These are phyloP conservation scores for Corydoras sp. DNA, from an alignment of 2,113 vertebrate species.

Conservation along the genomic window DNA sequence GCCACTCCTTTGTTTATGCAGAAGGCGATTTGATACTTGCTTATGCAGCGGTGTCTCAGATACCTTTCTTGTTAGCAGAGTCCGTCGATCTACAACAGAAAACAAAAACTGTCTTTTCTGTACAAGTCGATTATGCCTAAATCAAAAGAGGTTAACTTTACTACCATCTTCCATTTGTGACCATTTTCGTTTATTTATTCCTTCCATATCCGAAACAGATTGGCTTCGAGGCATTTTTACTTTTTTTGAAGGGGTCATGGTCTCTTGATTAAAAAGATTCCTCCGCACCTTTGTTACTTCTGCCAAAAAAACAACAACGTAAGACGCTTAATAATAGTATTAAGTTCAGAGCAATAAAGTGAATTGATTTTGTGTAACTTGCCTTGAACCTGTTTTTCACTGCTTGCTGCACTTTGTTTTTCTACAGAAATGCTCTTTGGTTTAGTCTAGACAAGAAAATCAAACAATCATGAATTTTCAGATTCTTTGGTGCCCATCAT, in stretches of 20 bases:
- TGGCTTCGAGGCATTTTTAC: slow-evolving; percentile 78
- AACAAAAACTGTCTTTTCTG: background rate
- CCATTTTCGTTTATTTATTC: slow-evolving; percentile 64
- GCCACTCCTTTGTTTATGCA: slow-evolving; percentile 81
- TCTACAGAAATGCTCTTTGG: slow-evolving; percentile 48
- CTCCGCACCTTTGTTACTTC: slow-evolving; percentile 93
- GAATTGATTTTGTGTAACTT: slow-evolving; percentile 23
- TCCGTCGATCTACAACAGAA: slow-evolving; percentile 66
- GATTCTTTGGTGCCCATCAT: background rate
- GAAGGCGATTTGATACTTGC: slow-evolving; percentile 77
- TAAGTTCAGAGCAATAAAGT: background rate
- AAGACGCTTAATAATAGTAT: too few relatives aligned
- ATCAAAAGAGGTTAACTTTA: background rate
- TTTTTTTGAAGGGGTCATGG: slow-evolving; percentile 73
- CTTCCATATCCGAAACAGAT: slow-evolving; percentile 84
- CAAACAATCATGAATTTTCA: background rate
- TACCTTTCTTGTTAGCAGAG: slow-evolving; percentile 81
- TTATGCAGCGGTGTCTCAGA: slow-evolving; percentile 86
- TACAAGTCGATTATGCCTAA: background rate
- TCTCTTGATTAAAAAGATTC: slow-evolving; percentile 85
- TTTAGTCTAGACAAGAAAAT: slow-evolving; percentile 48
- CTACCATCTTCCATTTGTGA: slow-evolving; percentile 53
- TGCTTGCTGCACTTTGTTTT: slow-evolving; percentile 52
- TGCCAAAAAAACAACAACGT: slow-evolving; percentile 44
- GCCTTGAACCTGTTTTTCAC: slow-evolving; percentile 82